Percentiles rank a stretch among this genome's conserved stretches.
Conservation (phyloP, 2,113 vertebrate species). For the Cebidichthys violaceus region DNA sequence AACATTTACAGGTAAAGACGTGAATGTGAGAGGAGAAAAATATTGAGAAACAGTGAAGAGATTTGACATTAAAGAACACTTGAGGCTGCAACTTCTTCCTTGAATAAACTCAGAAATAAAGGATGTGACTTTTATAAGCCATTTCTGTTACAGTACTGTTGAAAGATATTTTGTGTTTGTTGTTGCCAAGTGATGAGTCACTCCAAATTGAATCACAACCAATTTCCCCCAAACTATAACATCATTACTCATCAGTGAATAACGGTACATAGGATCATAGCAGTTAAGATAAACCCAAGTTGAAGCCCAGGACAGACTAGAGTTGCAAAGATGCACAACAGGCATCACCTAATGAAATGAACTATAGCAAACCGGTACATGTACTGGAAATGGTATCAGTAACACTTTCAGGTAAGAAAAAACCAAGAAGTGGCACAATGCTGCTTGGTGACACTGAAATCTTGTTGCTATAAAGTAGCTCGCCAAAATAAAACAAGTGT, state of each 20-base stretch:
- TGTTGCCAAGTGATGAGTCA: conserved; percentile 31
- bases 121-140: background rate
- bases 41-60: background rate
- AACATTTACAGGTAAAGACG: background rate
- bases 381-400: conserved; percentile 16
- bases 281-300: conserved; percentile 23
- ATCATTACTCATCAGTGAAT: conserved; percentile 30
- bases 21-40: background rate
- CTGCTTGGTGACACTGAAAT: conserved; percentile 22
- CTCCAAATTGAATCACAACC: conserved; percentile 40
- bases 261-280: conserved; percentile 18
- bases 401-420: conserved; percentile 17
- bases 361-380: background rate
- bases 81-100: conserved; percentile 10
- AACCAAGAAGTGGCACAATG: conserved; percentile 19
- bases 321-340: conserved; percentile 9
- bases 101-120: background rate
- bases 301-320: conserved; percentile 18
- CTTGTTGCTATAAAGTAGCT: conserved; percentile 1
- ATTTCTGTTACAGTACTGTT: conserved; percentile 14
- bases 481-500: background rate
- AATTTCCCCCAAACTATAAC: conserved; percentile 18
- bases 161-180: conserved; percentile 30
- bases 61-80: conserved; percentile 38
- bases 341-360: conserved; percentile 5